phyloP scores from a whole-genome alignment of 2,797 vertebrate species.

The Florisuga fusca region DNA sequence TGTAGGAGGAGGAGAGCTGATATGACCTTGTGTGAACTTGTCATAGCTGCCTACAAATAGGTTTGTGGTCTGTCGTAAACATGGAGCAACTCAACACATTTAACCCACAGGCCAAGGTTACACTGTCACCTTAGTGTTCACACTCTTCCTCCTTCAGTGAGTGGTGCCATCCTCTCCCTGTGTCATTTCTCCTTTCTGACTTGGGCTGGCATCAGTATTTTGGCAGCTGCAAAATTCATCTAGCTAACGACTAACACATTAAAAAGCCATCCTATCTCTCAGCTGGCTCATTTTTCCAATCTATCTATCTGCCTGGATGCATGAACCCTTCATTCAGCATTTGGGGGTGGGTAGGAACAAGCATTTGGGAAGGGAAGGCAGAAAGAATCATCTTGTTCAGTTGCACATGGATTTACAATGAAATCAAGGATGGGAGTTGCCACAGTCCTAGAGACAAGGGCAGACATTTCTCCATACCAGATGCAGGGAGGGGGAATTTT shows the following conservation, averaged over 20 bases:
- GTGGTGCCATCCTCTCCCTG: background rate
- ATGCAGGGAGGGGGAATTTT: background rate
- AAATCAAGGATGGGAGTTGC: background rate
- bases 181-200: background rate
- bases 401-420: background rate
- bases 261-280: background rate
- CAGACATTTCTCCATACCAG: background rate
- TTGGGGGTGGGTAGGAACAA: background rate
- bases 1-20: background rate
- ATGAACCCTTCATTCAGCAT: background rate
- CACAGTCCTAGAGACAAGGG: background rate
- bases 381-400: background rate
- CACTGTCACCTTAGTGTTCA: background rate
- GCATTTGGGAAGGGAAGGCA: background rate
- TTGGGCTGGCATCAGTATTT: background rate
- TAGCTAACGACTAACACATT: background rate
- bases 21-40: background rate
- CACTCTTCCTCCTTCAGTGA: background rate
- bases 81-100: background rate
- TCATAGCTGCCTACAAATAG: background rate
- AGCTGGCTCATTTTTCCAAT: background rate
- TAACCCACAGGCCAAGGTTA: background rate
- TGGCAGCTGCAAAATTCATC: background rate
- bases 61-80: background rate
- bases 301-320: background rate